Conservation (phyloP, 2,797 vertebrate genomes). For the Hozukius guyotensis region DNA sequence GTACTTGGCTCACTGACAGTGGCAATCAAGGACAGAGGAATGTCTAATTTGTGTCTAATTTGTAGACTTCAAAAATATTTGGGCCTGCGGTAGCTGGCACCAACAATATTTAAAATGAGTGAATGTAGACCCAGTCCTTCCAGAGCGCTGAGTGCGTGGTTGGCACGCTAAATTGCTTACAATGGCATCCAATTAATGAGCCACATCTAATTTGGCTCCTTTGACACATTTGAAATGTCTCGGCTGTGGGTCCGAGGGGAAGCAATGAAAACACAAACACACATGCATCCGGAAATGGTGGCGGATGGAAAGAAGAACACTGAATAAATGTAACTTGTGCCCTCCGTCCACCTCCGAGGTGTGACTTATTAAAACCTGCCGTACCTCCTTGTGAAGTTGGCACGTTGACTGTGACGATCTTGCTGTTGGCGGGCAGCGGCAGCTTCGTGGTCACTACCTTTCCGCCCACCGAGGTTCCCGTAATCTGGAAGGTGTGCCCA, state of each 20-base stretch:
- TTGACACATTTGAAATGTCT: slow-evolving; percentile 42
- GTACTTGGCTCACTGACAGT: slow-evolving; percentile 14
- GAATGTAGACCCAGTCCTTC: slow-evolving; percentile 8
- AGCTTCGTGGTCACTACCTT: too few species aligned
- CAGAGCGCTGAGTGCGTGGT: neutral
- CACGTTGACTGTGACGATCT: too few species aligned
- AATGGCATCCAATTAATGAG: slow-evolving; percentile 37
- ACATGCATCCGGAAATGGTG: slow-evolving; percentile 5
- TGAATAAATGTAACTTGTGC: slow-evolving; percentile 16
- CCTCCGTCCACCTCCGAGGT: slow-evolving; percentile 17
- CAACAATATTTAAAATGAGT: slow-evolving; percentile 20
- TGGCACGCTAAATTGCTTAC: slow-evolving; percentile 29
- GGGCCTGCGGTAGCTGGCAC: slow-evolving; percentile 13
- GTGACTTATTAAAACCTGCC: slow-evolving; percentile 37
- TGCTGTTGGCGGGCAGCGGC: too few species aligned
- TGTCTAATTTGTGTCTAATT: slow-evolving; percentile 32
- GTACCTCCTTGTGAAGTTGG: too few species aligned
- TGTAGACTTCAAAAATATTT: slow-evolving; percentile 38
- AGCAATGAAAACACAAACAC: slow-evolving; percentile 48
- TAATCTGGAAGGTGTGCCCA: too few species aligned
- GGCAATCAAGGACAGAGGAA: slow-evolving; percentile 36
- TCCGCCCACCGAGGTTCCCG: too few species aligned
- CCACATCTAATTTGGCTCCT: slow-evolving; percentile 36
- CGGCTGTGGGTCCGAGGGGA: slow-evolving; percentile 26
- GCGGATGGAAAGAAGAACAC: slow-evolving; percentile 16